Base-by-base conservation (phyloP, 2,797 vertebrate genomes). In the Gephyroberyx darwinii region DNA sequence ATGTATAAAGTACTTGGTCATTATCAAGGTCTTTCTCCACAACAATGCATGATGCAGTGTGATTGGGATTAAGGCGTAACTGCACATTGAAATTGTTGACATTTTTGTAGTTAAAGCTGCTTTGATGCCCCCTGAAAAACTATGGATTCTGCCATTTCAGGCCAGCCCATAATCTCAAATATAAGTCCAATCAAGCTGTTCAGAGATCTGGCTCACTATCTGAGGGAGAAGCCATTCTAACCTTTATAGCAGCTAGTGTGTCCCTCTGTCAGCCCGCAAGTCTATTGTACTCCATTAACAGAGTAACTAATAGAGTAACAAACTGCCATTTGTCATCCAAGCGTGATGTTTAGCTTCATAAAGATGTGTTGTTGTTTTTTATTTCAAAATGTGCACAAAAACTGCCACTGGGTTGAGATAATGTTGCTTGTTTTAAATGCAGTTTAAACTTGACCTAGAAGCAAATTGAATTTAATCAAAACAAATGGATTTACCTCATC, bases 11-110 rank as follows among this genome's bases (percentile, higher is more conserved):
- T 57, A 57, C 3, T 14, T 37, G 35, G 37, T 56, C 30, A 20
- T 77, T 52, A 61, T 81, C 1, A 52, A 14, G 26, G n/a, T 58
- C 51, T 72, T 64, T 59, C 43, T 31, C 20, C 61, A 26, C 4
- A 5, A 31, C 54, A 47, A 6, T 10, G 14, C 16, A 52, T 77
- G 70, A 64, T 62, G 19, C 45, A 74, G 62, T 65, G 51, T 67
- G 69, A 13, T 8, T 3, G 33, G 5, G 7, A n/a, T 39, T 26
- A 37, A 19, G 30, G 31, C 9, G 30, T 14, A 45, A 56, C 26
- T 48, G 4, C 1, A 66, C 14, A 16, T 8, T 1, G 22, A 62
- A 26, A 50, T 53, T 52, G 30, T 57, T 33, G 22, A 50, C 8
- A 17, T 47, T 48, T 72, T 51, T 30, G 39, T 13, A 9, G 57